Conservation (phyloP, 2,797 vertebrate genomes). For the Botia kubotai region DNA sequence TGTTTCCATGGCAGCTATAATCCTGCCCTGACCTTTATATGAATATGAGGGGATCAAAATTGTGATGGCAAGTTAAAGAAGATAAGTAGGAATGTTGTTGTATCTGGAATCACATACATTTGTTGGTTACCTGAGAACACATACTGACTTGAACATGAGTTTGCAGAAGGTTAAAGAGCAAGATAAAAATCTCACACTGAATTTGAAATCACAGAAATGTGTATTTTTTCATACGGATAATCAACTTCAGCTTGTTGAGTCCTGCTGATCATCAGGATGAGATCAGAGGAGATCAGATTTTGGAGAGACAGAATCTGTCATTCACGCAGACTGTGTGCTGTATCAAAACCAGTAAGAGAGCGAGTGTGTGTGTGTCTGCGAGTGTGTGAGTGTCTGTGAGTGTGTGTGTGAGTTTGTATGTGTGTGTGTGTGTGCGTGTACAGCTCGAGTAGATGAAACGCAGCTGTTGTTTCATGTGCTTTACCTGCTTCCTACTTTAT, state of each 20-base stretch:
- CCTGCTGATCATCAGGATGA: too few relatives aligned
- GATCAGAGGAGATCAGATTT: too few relatives aligned
- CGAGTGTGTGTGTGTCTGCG: neutral
- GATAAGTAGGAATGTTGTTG: constrained; percentile 18
- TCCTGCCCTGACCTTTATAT: constrained; percentile 37
- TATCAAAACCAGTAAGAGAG: neutral
- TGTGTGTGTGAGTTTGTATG: neutral
- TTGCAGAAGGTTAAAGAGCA: neutral
- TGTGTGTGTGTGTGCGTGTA: neutral
- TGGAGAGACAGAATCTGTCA: neutral
- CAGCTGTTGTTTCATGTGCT: constrained; percentile 5
- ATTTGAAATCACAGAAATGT: neutral
- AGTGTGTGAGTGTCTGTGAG: neutral
- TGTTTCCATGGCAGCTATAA: constrained; percentile 49
- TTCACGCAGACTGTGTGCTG: neutral
- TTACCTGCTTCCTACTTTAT: neutral
- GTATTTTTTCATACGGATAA: neutral
- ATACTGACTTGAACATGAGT: neutral
- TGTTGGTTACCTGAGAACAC: neutral
- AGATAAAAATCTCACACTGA: neutral
- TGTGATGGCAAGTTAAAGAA: constrained; percentile 28
- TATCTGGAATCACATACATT: neutral
- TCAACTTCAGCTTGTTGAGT: neutral
- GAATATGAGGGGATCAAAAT: constrained; percentile 36
- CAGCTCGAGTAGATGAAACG: neutral